Evolutionary conservation across 2,888 invertebrate species (phyloP), one percentile per base, ranked within the genome.

Genomic region (Dichetophora obliterata): DNA sequence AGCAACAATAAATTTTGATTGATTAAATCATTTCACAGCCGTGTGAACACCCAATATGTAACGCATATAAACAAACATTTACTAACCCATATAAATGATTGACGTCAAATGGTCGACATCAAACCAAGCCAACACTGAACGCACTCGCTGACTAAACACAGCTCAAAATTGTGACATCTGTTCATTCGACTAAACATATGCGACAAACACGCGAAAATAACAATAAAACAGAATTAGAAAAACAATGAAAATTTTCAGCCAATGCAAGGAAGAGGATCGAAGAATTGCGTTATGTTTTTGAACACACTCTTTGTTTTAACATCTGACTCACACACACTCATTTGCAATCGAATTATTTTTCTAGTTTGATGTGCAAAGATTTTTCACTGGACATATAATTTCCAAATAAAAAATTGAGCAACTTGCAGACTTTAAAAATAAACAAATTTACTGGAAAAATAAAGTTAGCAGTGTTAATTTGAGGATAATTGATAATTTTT

Each of bases 191-290:
- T 43, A 43, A 14, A 34, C 66, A 66, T 43, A 34, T 66, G 65
- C 4, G 65, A 59, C 43, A 43, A 43, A 0, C 2, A 1, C 43
- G 43, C 66, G 66, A 66, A 66, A 37, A 66, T 16, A 66, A 66
- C 66, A 66, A 37, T 37, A 66, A 66, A 43, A 66, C 34, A 34
- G 37, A 66, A 66, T 66, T 66, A 66, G 37, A 66, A 66, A 65
- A 66, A 66, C 34, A 34, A 65, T n/a, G 11, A 27, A 37, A 31
- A 54, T 24, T 31, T 63, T 63, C 63, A 14, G 37, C 34, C n/a
- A 65, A 37, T 31, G 37, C 8, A 5, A 37, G 37, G 5, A 65
- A 31, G 31, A 34, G 19, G 14, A 37, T 37, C 16, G 9, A 37
- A 9, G 22, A 37, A 66, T 22, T 66, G 34, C 66, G 37, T 37